phyloP scores from a whole-genome alignment of 2,888 invertebrate genomes.

The Aleiodes testaceus region DNA sequence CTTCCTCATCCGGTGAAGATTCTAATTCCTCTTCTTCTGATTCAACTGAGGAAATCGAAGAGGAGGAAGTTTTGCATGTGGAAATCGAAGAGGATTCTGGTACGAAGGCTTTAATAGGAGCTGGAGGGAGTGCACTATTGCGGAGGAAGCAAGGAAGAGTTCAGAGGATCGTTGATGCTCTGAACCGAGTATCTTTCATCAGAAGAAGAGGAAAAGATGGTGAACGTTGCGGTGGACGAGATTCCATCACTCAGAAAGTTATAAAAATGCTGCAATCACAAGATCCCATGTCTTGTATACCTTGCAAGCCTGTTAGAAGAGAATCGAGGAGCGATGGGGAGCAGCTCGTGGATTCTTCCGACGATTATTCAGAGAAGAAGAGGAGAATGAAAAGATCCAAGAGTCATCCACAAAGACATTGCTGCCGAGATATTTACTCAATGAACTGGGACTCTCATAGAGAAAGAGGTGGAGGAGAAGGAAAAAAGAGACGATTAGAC shows the following conservation, averaged over 20 bases:
- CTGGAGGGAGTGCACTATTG: conserved; percentile 46
- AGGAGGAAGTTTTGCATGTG: conserved; percentile 59
- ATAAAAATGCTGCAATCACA: conserved; percentile 51
- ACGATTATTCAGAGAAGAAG: neutral
- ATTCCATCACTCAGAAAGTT: conserved; percentile 56
- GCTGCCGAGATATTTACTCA: conserved; percentile 48
- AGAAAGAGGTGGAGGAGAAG: conserved; percentile 41
- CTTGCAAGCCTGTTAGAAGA: conserved; percentile 35
- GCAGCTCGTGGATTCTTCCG: conserved; percentile 27
- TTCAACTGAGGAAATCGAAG: conserved; percentile 57
- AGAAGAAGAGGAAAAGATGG: conserved; percentile 39
- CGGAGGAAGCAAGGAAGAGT: conserved; percentile 53
- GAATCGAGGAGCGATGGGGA: conserved; percentile 44
- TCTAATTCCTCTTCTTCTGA: conserved; percentile 55
- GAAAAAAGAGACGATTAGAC: conserved; percentile 8
- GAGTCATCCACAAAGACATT: conserved; percentile 33
- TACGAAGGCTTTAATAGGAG: conserved; percentile 40
- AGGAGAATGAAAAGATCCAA: conserved; percentile 18
- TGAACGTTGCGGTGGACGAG: conserved; percentile 38
- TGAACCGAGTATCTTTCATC: conserved; percentile 59
- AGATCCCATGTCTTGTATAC: conserved; percentile 24
- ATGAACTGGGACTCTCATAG: conserved; percentile 55
- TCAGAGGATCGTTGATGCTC: conserved; percentile 56
- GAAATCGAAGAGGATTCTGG: conserved; percentile 57
- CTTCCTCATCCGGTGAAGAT: conserved; percentile 57